Evolutionary conservation across 2,797 vertebrate species (phyloP).

Genomic region (Orestias chungarensis): DNA sequence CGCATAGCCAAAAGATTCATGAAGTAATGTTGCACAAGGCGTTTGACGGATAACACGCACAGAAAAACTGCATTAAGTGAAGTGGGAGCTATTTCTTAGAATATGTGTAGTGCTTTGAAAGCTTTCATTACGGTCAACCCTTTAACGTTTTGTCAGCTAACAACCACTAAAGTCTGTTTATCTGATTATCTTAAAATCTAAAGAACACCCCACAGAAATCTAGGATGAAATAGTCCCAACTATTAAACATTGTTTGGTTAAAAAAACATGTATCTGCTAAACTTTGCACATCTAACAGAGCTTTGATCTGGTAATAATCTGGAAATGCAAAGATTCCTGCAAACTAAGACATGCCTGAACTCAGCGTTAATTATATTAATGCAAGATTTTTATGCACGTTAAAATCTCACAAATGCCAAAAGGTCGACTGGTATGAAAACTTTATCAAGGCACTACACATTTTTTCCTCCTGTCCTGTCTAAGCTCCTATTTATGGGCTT

Average conservation of each 20-base stretch:
- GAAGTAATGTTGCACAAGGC: constrained; percentile 1
- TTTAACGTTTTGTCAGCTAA: background rate
- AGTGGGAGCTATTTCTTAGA: background rate
- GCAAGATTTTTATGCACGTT: too few relatives aligned
- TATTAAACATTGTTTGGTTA: background rate
- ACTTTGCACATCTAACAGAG: background rate
- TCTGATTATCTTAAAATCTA: too few relatives aligned
- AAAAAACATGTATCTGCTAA: background rate
- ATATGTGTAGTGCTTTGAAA: background rate
- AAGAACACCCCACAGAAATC: background rate
- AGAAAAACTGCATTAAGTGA: background rate
- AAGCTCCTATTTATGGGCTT: background rate
- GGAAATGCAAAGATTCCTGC: background rate
- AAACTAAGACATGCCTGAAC: background rate
- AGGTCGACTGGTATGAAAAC: background rate
- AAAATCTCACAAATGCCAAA: background rate
- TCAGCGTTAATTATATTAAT: too few relatives aligned
- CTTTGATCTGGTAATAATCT: background rate
- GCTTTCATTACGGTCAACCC: background rate
- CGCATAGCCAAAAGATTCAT: background rate
- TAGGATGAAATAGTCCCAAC: background rate
- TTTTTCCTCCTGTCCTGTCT: background rate
- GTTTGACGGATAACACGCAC: constrained; percentile 35
- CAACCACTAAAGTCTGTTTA: background rate
- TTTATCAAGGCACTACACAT: background rate